phyloP scores from a whole-genome alignment of 1,140 invertebrate species.

The Andricus grossulariae region DNA sequence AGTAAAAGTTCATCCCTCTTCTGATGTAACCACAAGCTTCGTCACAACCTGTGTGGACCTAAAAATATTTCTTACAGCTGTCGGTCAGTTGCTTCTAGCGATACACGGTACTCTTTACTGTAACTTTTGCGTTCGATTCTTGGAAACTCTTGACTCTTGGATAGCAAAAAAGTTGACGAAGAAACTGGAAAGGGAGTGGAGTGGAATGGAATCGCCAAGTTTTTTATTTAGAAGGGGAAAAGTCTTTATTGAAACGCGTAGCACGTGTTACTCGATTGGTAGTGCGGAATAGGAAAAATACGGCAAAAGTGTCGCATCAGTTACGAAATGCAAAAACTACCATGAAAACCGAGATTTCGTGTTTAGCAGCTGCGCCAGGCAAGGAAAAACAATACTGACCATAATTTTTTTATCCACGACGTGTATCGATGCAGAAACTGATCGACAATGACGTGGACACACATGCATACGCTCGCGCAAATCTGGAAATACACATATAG shows the following conservation, averaged over 20 bases:
- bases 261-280: slow-evolving; percentile 16
- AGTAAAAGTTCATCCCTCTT: slow-evolving; percentile 9
- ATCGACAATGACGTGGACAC: slow-evolving; percentile 62
- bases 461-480: slow-evolving; percentile 66
- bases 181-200: background rate
- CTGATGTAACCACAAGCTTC: slow-evolving; percentile 13
- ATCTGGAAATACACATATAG: slow-evolving; percentile 52
- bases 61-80: slow-evolving; percentile 28
- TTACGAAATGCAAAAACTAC: slow-evolving; percentile 18
- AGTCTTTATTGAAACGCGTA: slow-evolving; percentile 16
- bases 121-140: slow-evolving; percentile 14
- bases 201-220: slow-evolving; percentile 7
- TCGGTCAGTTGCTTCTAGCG: slow-evolving; percentile 25
- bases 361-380: background rate
- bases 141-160: slow-evolving; percentile 13
- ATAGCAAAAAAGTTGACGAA: background rate
- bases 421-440: slow-evolving; percentile 39
- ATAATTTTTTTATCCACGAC: background rate
- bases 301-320: slow-evolving; percentile 9
- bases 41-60: slow-evolving; percentile 15
- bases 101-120: slow-evolving; percentile 14
- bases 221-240: slow-evolving; percentile 22
- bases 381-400: no score
- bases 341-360: background rate
- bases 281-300: background rate